Base-by-base conservation (phyloP, 2,113 vertebrate species). In the Rhinopomastus cyanomelas region DNA sequence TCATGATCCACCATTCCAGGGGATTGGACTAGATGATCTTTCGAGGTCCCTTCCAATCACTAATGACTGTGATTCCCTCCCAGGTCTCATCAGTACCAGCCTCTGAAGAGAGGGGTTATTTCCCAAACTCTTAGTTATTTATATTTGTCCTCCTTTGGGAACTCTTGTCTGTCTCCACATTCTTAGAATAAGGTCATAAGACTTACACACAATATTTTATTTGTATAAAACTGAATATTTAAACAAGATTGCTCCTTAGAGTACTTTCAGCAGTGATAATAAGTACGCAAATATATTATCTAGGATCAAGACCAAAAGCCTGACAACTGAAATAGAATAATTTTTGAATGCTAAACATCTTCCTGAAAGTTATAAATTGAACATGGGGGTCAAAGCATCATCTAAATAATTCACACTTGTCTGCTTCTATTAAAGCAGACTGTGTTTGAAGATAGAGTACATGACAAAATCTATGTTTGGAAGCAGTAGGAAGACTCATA, bases 391-490 rank as follows among this genome's bases (percentile, higher is more conserved):
- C 77, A 92, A 69, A 86, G 46, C 8, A 19, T 72, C 46, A 39
- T 32, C 48, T 88, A 88, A 90, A 92, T 85, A 88, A 92, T 88
- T 94, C 60, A 85, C 25, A 85, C 44, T 19, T 71, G 19, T 66
- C 68, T 67, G 46, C 46, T 66, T 77, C 60, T 55, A 16, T 83
- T 78, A 88, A 88, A 67, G 22, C 5, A 81, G 25, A 42, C 9
- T 37, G 13, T 18, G 65, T 92, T 78, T 92, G 61, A 81, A 86
- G 52, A 49, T 15, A 16, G 21, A 72, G 6, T 46, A 23, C 29
- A 27, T 79, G 20, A 65, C 11, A 85, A 83, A 86, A 66, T 68
- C 27, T 59, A 3, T 49, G 42, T 36, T 55, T 92, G 69, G 25
- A 51, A 81, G 8, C 15, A 67, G 7, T 36, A 56, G 51, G 84